These are phyloP conservation scores for Cyanocitta stelleri DNA, from an alignment of 2,113 vertebrate genomes.

Conservation along the genomic window DNA sequence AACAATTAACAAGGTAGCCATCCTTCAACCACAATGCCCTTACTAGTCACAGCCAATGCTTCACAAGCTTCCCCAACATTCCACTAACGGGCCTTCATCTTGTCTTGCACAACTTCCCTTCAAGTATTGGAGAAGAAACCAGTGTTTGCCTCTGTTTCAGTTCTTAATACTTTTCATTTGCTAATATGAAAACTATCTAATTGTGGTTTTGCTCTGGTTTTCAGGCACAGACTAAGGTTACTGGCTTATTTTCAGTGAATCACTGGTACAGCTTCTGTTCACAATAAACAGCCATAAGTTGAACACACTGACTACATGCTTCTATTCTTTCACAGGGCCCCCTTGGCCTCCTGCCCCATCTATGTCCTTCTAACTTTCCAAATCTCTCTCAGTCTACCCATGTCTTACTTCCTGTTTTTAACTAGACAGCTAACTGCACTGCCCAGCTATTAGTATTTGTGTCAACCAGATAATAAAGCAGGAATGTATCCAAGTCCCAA, in stretches of 20 bases:
- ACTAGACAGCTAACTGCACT: background rate
- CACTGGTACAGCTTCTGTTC: background rate
- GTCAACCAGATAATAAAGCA: background rate
- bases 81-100: background rate
- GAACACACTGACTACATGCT: background rate
- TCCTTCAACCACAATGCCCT: background rate
- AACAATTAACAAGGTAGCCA: constrained; percentile 5
- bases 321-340: background rate
- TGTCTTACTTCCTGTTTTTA: background rate
- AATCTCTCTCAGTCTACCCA: background rate
- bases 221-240: background rate
- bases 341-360: background rate
- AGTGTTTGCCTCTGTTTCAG: background rate
- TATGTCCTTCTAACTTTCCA: background rate
- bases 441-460: background rate
- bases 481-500: background rate
- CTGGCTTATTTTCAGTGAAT: background rate
- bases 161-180: background rate
- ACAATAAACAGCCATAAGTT: background rate
- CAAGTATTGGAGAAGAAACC: background rate
- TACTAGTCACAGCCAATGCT: background rate
- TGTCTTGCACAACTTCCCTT: background rate
- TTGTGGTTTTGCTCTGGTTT: background rate
- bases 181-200: background rate
- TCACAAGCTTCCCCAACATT: background rate